Conservation (phyloP, 2,888 invertebrate genomes). For the Leptinotarsa tumamoca region DNA sequence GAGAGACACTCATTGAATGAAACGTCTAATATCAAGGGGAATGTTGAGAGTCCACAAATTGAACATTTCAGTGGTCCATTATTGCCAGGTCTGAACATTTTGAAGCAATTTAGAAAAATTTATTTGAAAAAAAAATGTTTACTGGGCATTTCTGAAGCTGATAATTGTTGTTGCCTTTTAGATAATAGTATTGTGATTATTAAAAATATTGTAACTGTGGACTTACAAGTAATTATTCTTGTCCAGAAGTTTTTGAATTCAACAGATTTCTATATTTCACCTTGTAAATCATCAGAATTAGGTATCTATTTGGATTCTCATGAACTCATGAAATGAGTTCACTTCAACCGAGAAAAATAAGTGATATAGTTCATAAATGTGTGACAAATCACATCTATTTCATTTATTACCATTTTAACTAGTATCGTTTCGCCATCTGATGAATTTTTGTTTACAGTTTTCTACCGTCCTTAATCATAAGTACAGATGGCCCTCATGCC, state of each 20-base stretch:
- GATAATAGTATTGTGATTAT: slow-evolving; percentile 17
- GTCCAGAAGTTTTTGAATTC: slow-evolving; percentile 20
- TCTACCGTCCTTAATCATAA: too few species aligned
- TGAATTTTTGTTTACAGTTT: too few species aligned
- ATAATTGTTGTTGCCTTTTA: slow-evolving; percentile 22
- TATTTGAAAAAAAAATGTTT: slow-evolving; percentile 1
- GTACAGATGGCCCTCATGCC: too few species aligned
- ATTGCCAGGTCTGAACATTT: slow-evolving; percentile 7
- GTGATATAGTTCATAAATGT: neutral
- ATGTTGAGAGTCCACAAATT: slow-evolving; percentile 8
- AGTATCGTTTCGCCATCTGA: too few species aligned
- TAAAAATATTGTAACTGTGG: slow-evolving; percentile 24
- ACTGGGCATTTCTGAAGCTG: slow-evolving; percentile 14
- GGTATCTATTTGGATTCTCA: slow-evolving; percentile 8
- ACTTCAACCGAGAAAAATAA: slow-evolving; percentile 23
- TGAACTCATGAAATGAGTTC: slow-evolving; percentile 16
- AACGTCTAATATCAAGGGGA: neutral
- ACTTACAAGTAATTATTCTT: slow-evolving; percentile 16
- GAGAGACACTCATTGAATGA: slow-evolving; percentile 15
- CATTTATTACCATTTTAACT: too few species aligned
- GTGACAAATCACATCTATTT: too few species aligned
- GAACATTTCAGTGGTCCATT: slow-evolving; percentile 19
- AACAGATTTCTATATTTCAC: slow-evolving; percentile 17
- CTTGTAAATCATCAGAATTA: neutral
- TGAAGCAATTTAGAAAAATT: slow-evolving; percentile 15